Percentiles rank a stretch among this genome's conserved stretches.
Conservation (phyloP, 2,888 invertebrate genomes). For the Atethmia centrago region DNA sequence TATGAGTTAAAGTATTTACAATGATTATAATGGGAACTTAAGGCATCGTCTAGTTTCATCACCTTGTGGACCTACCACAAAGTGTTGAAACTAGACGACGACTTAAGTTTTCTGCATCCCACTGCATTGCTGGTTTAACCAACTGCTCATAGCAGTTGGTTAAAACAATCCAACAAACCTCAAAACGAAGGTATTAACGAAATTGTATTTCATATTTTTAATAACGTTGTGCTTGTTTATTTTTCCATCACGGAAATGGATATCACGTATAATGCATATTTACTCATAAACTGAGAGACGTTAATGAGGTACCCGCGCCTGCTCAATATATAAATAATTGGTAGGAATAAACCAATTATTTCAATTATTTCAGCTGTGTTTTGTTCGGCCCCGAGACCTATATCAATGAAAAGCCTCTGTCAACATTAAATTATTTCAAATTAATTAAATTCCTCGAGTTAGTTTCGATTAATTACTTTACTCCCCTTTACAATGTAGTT, state of each 20-base stretch:
- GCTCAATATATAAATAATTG: conserved; percentile 66
- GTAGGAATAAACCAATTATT: conserved; percentile 66
- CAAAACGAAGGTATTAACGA: background rate
- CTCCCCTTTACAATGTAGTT: conserved; percentile 32
- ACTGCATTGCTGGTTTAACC: no score
- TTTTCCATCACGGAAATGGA: background rate
- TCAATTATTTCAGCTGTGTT: conserved; percentile 65
- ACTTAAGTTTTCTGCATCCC: no score
- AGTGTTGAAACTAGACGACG: no score
- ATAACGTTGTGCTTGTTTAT: background rate
- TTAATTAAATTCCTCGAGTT: conserved; percentile 72
- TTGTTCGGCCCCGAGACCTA: conserved; percentile 57
- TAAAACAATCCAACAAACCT: background rate
- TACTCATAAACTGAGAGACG: conserved; percentile 28
- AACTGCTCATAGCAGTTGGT: background rate
- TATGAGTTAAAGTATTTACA: background rate
- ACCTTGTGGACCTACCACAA: no score
- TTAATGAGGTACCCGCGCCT: conserved; percentile 51
- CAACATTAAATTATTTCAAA: conserved; percentile 72
- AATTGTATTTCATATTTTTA: background rate
- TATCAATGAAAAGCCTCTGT: conserved; percentile 66
- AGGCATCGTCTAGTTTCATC: background rate
- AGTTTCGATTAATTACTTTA: conserved; percentile 65
- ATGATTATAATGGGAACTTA: background rate
- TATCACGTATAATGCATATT: conserved; percentile 15